These are phyloP conservation scores for Diplolepis rosae DNA, from an alignment of 2,888 invertebrate genomes.

Conservation along the genomic window DNA sequence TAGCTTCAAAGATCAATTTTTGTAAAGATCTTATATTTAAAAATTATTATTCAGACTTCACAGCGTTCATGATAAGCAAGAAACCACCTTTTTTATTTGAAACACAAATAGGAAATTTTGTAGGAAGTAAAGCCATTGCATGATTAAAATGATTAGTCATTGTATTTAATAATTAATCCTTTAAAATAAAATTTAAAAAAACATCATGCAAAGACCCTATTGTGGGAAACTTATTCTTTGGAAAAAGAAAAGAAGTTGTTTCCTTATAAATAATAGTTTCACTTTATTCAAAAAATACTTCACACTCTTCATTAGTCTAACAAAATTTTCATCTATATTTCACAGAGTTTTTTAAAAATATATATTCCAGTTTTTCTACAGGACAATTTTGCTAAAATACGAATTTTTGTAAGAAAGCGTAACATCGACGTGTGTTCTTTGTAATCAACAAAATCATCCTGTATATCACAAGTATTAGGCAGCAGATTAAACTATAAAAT, in stretches of 20 bases:
- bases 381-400: slow-evolving; percentile 11
- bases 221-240: slow-evolving; percentile 6
- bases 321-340: slow-evolving; percentile 11
- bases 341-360: slow-evolving; percentile 5
- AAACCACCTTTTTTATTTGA: background rate
- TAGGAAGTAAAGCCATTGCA: slow-evolving; percentile 20
- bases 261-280: slow-evolving; percentile 19
- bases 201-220: slow-evolving; percentile 21
- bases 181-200: too few relatives aligned
- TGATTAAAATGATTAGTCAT: background rate
- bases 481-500: slow-evolving; percentile 25
- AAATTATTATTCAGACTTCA: slow-evolving; percentile 7
- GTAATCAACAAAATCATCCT: slow-evolving; percentile 9
- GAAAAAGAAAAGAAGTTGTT: slow-evolving; percentile 20
- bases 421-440: background rate
- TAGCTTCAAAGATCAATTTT: background rate
- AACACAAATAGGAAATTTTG: slow-evolving; percentile 9
- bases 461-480: slow-evolving; percentile 17
- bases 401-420: background rate
- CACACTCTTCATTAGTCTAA: slow-evolving; percentile 22
- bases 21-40: background rate
- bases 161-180: background rate
- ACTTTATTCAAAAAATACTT: slow-evolving; percentile 31
- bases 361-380: slow-evolving; percentile 15
- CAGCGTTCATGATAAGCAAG: background rate